Evolutionary conservation across 2,113 vertebrate species (phyloP).

Genomic region (Fregata magnificens): DNA sequence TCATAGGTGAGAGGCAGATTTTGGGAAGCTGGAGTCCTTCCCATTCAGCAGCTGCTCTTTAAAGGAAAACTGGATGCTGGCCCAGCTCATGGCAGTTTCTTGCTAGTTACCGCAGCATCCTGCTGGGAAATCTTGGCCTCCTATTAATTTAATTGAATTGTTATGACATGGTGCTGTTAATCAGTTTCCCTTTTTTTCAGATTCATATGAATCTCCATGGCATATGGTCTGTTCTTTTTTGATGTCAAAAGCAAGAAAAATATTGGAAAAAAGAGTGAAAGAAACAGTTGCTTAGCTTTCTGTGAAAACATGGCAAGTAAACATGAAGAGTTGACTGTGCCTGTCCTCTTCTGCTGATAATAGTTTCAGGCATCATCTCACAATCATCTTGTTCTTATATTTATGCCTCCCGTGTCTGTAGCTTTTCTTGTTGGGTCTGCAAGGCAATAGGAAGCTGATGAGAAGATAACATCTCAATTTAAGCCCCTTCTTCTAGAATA

Average conservation of each 20-base stretch:
- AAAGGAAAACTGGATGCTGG: not conserved
- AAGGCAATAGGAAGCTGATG: not conserved
- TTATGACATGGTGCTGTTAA: not conserved
- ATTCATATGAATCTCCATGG: not conserved
- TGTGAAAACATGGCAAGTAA: not conserved
- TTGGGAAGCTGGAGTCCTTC: not conserved
- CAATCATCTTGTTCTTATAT: not conserved
- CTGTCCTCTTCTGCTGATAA: not conserved
- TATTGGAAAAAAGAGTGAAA: not conserved
- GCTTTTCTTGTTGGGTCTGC: not conserved
- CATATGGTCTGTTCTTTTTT: not conserved
- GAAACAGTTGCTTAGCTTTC: not conserved
- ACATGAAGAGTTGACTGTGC: not conserved
- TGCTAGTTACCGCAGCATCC: not conserved
- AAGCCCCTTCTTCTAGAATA: not conserved
- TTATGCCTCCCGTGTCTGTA: not conserved
- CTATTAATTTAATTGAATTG: not conserved
- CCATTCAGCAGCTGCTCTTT: not conserved
- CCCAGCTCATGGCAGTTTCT: not conserved
- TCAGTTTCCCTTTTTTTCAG: not conserved
- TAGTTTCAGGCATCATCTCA: not conserved
- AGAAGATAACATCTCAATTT: not conserved
- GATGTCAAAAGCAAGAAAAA: not conserved
- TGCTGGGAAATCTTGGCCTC: conserved; percentile 22
- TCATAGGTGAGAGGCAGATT: not conserved